These are phyloP conservation scores for Microchrysa polita DNA, from an alignment of 2,888 invertebrate genomes.

Conservation along the genomic window DNA sequence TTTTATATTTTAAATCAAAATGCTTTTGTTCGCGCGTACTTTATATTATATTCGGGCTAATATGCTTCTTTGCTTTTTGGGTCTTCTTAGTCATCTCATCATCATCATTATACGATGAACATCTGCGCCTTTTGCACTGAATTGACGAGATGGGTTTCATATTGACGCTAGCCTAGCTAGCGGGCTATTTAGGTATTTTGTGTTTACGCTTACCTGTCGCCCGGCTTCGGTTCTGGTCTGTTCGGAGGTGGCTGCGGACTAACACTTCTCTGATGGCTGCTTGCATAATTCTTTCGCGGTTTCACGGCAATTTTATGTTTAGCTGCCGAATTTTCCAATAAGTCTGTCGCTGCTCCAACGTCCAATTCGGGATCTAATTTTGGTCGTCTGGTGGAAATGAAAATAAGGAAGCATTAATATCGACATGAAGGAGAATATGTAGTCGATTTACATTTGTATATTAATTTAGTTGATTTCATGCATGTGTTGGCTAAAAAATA, in stretches of 20 bases:
- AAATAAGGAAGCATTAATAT: slow-evolving; percentile 49
- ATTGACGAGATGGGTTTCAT: too few species aligned
- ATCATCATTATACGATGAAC: too few species aligned
- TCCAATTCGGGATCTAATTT: slow-evolving; percentile 72
- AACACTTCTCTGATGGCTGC: slow-evolving; percentile 58
- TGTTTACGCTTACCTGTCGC: slow-evolving; percentile 50
- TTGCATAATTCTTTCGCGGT: slow-evolving; percentile 74
- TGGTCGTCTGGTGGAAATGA: slow-evolving; percentile 63
- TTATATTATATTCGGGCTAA: too few species aligned
- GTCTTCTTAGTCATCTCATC: too few species aligned
- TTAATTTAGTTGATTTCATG: too few species aligned
- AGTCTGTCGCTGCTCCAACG: slow-evolving; percentile 67
- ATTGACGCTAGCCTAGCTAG: too few species aligned
- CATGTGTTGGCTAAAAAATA: too few species aligned
- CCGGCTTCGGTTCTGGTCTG: slow-evolving; percentile 48
- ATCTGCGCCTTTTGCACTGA: too few species aligned
- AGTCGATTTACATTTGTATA: neutral
- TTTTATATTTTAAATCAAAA: too few species aligned
- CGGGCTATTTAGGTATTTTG: neutral
- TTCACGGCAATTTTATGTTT: slow-evolving; percentile 78
- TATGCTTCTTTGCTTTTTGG: too few species aligned
- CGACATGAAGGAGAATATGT: neutral
- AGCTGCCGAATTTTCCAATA: slow-evolving; percentile 78
- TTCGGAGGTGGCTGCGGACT: slow-evolving; percentile 44
- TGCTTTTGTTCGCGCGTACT: too few species aligned